Evolutionary conservation across 1,140 invertebrate species (phyloP).

Genomic region (Nilaparvata lugens): DNA sequence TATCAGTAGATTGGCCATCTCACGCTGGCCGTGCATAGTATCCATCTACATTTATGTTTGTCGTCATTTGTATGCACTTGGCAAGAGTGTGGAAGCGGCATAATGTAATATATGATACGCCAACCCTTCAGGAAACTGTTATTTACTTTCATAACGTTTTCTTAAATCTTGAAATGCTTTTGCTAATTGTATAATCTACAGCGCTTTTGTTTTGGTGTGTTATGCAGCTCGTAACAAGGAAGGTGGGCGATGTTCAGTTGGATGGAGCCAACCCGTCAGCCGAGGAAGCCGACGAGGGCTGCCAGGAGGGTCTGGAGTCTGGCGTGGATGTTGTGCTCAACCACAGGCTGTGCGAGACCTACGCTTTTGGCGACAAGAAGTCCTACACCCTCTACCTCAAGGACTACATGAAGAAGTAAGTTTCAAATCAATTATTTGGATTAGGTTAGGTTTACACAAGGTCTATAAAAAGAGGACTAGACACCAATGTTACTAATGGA

Average conservation of each 20-base stretch:
- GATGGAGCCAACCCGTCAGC: conserved; percentile 88
- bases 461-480: no score
- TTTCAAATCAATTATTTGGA: conserved; percentile 25
- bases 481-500: no score
- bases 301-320: conserved; percentile 58
- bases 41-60: no score
- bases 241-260: conserved; percentile 67
- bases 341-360: conserved; percentile 80
- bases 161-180: no score
- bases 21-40: no score
- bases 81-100: no score
- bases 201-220: not conserved
- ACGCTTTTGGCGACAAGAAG: conserved; percentile 77
- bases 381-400: conserved; percentile 88
- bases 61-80: no score
- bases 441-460: no score
- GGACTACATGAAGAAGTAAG: conserved; percentile 92
- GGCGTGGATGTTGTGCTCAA: conserved; percentile 92
- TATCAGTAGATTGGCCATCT: no score
- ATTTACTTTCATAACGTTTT: no score
- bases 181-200: not conserved
- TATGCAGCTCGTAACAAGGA: conserved; percentile 56
- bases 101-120: no score
- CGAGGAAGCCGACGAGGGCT: conserved; percentile 81
- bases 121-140: no score